Percentiles rank a stretch among this genome's conserved stretches.
These are phyloP conservation scores for Leptinotarsa tumamoca DNA, from an alignment of 2,888 invertebrate species.

Conservation along the genomic window DNA sequence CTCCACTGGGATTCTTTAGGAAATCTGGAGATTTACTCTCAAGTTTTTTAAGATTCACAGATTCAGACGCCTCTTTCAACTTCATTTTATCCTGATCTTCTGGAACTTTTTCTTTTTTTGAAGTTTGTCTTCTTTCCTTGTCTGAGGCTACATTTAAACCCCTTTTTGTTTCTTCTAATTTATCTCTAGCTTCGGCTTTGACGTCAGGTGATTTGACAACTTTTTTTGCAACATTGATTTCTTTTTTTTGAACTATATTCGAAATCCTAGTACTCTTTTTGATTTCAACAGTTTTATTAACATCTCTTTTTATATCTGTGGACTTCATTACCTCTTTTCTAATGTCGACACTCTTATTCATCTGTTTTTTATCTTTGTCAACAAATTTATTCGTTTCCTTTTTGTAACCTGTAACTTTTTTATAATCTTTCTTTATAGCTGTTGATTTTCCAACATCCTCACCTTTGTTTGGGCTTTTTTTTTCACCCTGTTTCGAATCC, in stretches of 20 bases:
- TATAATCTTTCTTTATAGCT: conserved; percentile 43
- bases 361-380: conserved; percentile 43
- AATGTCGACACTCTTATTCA: conserved; percentile 51
- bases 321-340: conserved; percentile 62
- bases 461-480: conserved; percentile 29
- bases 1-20: neutral
- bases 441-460: conserved; percentile 32
- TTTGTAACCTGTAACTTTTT: conserved; percentile 49
- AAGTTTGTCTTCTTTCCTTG: conserved; percentile 19
- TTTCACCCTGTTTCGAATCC: conserved; percentile 27
- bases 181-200: conserved; percentile 25
- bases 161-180: neutral
- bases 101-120: neutral
- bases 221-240: conserved; percentile 29
- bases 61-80: conserved; percentile 7
- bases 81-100: neutral
- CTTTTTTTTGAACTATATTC: conserved; percentile 35
- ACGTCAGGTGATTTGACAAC: conserved; percentile 20
- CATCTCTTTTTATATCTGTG: conserved; percentile 44
- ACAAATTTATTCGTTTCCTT: conserved; percentile 43
- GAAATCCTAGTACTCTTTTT: conserved; percentile 35
- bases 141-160: neutral
- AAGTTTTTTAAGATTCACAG: conserved; percentile 17
- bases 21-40: neutral
- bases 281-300: conserved; percentile 30